Percentiles rank a stretch among this genome's conserved stretches.
Evolutionary conservation across 2,113 vertebrate species (phyloP).

Genomic region (Bubo scandiacus): DNA sequence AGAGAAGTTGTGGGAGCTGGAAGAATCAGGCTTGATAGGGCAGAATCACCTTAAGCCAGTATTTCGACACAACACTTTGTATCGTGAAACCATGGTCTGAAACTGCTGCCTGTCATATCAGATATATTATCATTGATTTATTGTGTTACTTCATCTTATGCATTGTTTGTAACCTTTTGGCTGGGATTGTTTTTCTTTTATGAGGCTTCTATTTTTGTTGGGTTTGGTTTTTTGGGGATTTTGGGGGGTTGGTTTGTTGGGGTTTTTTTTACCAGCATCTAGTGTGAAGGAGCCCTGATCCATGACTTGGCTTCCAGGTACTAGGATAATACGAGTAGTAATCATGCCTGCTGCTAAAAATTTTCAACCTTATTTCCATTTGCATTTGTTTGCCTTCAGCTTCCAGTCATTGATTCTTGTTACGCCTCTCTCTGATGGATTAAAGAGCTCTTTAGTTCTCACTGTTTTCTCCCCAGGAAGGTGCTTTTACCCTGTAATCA

Average conservation of each 20-base stretch:
- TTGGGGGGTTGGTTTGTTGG: background rate
- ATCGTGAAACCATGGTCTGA: background rate
- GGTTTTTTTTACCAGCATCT: background rate
- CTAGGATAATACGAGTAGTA: slow-evolving; percentile 4
- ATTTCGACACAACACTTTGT: background rate
- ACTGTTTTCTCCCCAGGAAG: slow-evolving; percentile 44
- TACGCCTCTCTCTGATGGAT: slow-evolving; percentile 26
- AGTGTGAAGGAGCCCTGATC: background rate
- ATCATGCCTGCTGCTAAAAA: slow-evolving; percentile 35
- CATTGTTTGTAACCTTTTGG: background rate
- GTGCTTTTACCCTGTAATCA: slow-evolving; percentile 56
- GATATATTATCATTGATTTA: background rate
- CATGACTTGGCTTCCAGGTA: background rate
- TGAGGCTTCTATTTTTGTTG: background rate
- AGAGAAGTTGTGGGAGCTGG: background rate
- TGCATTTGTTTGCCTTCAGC: slow-evolving; percentile 49
- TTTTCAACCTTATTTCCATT: slow-evolving; percentile 32
- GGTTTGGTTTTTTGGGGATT: background rate
- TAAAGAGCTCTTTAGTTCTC: slow-evolving; percentile 49
- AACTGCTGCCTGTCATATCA: background rate
- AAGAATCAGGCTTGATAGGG: background rate
- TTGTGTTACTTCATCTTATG: background rate
- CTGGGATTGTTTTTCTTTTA: background rate
- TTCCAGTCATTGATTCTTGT: slow-evolving; percentile 43
- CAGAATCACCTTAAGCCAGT: background rate